Conservation (phyloP, 2,113 vertebrate species). For the Bungarus multicinctus region DNA sequence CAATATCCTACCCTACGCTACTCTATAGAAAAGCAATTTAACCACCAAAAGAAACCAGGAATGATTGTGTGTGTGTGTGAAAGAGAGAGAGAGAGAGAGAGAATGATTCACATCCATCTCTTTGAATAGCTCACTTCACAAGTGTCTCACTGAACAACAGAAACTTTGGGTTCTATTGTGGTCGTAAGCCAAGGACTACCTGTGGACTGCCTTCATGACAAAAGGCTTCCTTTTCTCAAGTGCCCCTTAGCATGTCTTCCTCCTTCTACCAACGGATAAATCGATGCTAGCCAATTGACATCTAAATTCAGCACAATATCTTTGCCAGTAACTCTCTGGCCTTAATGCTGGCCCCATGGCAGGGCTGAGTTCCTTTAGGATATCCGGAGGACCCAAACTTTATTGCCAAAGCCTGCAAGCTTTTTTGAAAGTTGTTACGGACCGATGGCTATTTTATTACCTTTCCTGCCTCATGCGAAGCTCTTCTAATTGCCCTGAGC, state of each 20-base stretch:
- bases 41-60: constrained; percentile 25
- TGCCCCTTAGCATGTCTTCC: neutral
- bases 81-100: no score
- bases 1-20: no score
- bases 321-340: neutral
- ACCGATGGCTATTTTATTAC: neutral
- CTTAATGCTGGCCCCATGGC: neutral
- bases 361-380: neutral
- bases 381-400: neutral
- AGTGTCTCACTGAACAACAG: no score
- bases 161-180: neutral
- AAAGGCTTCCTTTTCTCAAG: neutral
- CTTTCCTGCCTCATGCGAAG: neutral
- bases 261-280: neutral
- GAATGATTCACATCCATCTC: constrained; percentile 23
- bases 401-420: neutral
- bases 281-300: neutral
- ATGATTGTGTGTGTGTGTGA: neutral
- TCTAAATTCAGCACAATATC: neutral
- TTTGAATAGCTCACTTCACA: constrained; percentile 17
- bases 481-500: neutral
- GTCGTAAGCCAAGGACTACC: neutral
- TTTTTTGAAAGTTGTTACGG: neutral
- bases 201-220: neutral
- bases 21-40: constrained; percentile 48